A percentile compares a stretch with the other conserved stretches of the same genome.
Conservation (phyloP, 2,797 vertebrate species). For the Molossus alvarezi region DNA sequence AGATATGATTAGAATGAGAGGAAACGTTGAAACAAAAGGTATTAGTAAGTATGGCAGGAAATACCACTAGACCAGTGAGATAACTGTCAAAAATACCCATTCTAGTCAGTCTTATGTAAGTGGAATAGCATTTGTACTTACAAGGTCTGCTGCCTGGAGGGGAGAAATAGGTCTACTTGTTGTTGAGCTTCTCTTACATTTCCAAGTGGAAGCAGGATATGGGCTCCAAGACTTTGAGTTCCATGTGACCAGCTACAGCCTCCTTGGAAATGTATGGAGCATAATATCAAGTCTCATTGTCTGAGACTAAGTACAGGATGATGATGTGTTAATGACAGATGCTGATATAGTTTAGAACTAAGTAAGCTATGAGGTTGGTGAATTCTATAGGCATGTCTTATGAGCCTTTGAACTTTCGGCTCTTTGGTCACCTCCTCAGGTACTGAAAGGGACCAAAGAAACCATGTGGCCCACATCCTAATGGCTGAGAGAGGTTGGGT, state of each 20-base stretch:
- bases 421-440: background rate
- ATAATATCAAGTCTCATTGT: background rate
- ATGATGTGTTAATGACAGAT: background rate
- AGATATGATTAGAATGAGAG: slow-evolving; percentile 46
- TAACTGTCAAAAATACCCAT: background rate
- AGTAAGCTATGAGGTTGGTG: background rate
- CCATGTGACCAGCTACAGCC: background rate
- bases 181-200: background rate
- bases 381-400: background rate
- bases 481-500: background rate
- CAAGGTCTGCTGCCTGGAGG: background rate
- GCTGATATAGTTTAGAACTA: background rate
- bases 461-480: background rate
- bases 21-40: background rate
- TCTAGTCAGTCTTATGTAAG: background rate
- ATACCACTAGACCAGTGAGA: background rate
- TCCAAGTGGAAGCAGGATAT: background rate
- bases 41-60: background rate
- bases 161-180: background rate
- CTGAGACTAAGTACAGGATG: background rate
- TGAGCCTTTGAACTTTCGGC: background rate
- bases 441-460: background rate
- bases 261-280: background rate
- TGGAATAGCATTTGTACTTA: background rate
- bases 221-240: background rate